phyloP scores from a whole-genome alignment of 2,113 vertebrate species.

The Megaceryle maxima region DNA sequence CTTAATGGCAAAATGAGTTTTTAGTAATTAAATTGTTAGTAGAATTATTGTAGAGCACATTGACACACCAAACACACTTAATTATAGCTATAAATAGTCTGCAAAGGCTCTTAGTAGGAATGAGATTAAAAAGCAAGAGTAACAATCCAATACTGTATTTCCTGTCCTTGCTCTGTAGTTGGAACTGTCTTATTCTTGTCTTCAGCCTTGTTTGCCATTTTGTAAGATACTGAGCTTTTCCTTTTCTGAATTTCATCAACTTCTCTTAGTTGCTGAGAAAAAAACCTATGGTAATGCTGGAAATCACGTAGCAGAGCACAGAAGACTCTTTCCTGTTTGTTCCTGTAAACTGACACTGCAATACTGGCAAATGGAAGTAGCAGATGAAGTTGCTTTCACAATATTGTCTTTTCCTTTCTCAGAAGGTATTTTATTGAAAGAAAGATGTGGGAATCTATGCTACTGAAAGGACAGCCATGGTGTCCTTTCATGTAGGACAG shows the following conservation, averaged over 20 bases:
- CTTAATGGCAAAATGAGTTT: constrained; percentile 43
- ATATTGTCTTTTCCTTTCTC: not conserved
- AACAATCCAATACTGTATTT: not conserved
- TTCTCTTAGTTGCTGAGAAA: not conserved
- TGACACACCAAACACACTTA: constrained; percentile 9
- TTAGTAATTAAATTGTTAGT: constrained; percentile 48
- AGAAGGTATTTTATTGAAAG: not conserved
- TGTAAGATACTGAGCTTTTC: not conserved
- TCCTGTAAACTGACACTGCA: rapidly evolving
- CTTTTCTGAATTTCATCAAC: not conserved
- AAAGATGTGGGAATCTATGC: not conserved
- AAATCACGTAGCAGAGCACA: not conserved
- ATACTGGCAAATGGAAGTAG: not conserved
- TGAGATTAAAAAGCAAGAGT: not conserved
- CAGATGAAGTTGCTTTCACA: not conserved
- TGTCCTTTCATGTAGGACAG: not conserved
- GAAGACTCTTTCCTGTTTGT: not conserved
- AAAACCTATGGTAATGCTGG: not conserved
- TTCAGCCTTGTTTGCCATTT: not conserved
- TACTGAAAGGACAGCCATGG: not conserved
- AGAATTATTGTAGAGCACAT: constrained; percentile 30
- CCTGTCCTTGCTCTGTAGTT: not conserved
- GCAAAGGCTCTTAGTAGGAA: constrained; percentile 3
- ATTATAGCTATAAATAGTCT: constrained; percentile 42
- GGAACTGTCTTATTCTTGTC: not conserved